A percentile compares a stretch with the other conserved stretches of the same genome.
phyloP scores from a whole-genome alignment of 2,113 vertebrate species.

The Callochromis pleurospilus region DNA sequence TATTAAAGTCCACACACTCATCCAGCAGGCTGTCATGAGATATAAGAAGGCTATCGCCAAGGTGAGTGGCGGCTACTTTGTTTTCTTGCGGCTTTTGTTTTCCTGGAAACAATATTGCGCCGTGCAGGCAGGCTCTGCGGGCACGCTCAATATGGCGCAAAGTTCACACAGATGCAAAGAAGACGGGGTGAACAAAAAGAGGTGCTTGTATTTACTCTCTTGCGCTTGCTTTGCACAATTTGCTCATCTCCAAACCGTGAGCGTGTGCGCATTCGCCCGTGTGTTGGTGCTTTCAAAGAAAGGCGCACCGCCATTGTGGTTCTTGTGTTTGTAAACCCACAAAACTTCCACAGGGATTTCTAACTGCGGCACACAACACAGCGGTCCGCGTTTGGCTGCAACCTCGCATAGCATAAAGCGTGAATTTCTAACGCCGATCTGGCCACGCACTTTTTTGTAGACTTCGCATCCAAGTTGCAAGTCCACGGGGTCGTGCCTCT shows the following conservation, averaged over 20 bases:
- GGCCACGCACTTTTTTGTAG: background rate
- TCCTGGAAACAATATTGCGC: conserved; percentile 44
- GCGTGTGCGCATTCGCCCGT: background rate
- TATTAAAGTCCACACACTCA: conserved; percentile 82
- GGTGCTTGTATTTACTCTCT: background rate
- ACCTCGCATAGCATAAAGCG: rapidly evolving
- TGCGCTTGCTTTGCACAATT: background rate
- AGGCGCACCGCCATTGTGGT: conserved; percentile 54
- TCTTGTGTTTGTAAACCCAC: conserved; percentile 20
- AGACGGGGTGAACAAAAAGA: background rate
- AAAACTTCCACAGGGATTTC: conserved; percentile 47
- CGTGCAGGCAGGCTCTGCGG: conserved; percentile 1
- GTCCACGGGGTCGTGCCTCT: background rate
- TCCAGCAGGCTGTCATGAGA: conserved; percentile 90
- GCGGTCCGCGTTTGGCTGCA: background rate
- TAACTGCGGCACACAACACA: background rate
- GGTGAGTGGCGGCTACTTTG: conserved; percentile 71
- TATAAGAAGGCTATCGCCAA: conserved; percentile 93
- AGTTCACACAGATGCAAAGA: conserved; percentile 26
- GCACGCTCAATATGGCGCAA: conserved; percentile 66
- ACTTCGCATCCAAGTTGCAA: background rate
- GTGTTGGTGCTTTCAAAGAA: background rate
- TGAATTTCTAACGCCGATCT: rapidly evolving
- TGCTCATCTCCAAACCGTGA: background rate
- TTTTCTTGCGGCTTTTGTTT: conserved; percentile 12